Evolutionary conservation across 2,113 vertebrate species (phyloP), one percentile per base, ranked within the genome.

Genomic region (Oreochromis niloticus): DNA sequence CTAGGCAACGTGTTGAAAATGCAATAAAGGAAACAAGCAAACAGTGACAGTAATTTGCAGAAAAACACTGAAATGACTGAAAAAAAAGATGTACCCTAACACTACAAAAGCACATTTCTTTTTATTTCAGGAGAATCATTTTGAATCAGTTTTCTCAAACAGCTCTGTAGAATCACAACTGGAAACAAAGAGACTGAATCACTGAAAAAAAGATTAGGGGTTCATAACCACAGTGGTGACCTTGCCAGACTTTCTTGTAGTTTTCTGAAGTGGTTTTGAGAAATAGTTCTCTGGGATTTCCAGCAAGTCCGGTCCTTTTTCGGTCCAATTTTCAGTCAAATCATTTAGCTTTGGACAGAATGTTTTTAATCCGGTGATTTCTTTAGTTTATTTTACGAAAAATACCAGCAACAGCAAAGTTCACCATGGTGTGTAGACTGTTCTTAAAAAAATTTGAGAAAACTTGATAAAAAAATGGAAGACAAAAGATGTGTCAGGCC

Each of bases 261-360:
- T 36, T 66, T 7, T 66, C 32, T 36, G 12, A 66, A 36, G 17
- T 66, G 32, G 4, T 66, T 36, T 39, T 66, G 32, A 66, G 61
- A 66, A n/a, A 66, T 66, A 36, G 9, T 12, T 3, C 59, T 63
- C 59, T 0, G 0, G 6, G 6, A 63, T 63, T 63, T 63, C 32
- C 59, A 36, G 32, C 32, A 63, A 63, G 32, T 63, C 59, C 0
- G 6, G 61, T 63, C 7, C 59, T 36, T 63, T 63, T 63, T 36
- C 0, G 4, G 6, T 39, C 61, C 59, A 63, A 63, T 63, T 0
- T 11, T 63, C 59, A 63, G 16, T 36, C 16, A 63, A 63, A 63
- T 63, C 32, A 4, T 36, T 36, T 63, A 36, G 2, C 32, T 63
- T 36, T 63, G 32, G 32, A 63, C 17, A 63, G 32, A 36, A 11